Percentiles rank a stretch among this genome's conserved stretches.
Evolutionary conservation across 2,888 invertebrate species (phyloP).

Genomic region (Drepana falcataria): DNA sequence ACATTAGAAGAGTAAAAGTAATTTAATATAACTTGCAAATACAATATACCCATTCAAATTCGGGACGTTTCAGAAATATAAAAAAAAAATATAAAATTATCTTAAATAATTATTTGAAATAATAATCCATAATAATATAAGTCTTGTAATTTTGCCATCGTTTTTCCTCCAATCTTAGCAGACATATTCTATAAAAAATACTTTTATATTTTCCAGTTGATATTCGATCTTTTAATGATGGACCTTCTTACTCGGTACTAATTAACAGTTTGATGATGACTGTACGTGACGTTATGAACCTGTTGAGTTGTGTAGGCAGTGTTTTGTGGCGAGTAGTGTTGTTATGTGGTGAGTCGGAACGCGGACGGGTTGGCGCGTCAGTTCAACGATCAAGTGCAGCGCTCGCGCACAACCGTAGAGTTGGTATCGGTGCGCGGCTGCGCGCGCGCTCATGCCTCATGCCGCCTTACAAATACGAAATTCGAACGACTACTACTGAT

Average conservation of each 20-base stretch:
- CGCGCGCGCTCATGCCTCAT: constrained; percentile 37
- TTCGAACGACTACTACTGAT: constrained; percentile 30
- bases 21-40: constrained; percentile 1
- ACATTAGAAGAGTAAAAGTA: neutral
- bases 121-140: too few species aligned
- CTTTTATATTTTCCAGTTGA: too few species aligned
- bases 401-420: constrained; percentile 61
- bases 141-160: too few species aligned
- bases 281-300: constrained; percentile 38
- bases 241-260: neutral
- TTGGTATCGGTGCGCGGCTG: constrained; percentile 49
- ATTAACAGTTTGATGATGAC: constrained; percentile 3
- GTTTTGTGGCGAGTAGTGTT: constrained; percentile 9
- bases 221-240: too few species aligned
- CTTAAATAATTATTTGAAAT: too few species aligned
- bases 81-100: too few species aligned
- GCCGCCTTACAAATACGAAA: constrained; percentile 41
- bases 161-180: too few species aligned
- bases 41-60: constrained; percentile 4
- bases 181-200: too few species aligned
- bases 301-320: constrained; percentile 32
- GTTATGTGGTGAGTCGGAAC: constrained; percentile 9
- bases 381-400: constrained; percentile 73
- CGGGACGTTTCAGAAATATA: too few species aligned
- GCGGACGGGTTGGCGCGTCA: constrained; percentile 50